Evolutionary conservation across 2,888 invertebrate species (phyloP), one percentile per base, ranked within the genome.

Genomic region (Apamea epomidion): DNA sequence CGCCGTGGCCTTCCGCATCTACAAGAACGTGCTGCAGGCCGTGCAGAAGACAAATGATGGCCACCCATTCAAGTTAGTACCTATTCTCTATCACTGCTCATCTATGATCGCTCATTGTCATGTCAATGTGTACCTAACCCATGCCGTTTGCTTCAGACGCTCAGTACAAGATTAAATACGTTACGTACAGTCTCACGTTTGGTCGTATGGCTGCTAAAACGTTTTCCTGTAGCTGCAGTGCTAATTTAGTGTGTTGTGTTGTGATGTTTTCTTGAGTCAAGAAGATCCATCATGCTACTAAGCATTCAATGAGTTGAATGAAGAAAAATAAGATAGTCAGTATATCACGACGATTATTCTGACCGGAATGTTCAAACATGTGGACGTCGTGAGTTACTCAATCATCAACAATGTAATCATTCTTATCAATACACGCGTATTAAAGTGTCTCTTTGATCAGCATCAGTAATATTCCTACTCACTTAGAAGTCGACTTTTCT

Each of bases 21-120:
- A 99, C 98, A 99, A 99, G 97, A 99, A 98, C 95, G 98, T 99
- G 93, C 98, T 99, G 95, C 99, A 99, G 94, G 99, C 99, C 89
- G 98, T 99, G 90, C 99, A 99, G 97, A 99, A 99, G 97, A 99
- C 99, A 91, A 98, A 98, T 90, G 99, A 99, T 94, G 99, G 99
- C 93, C 99, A 99, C 97, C 99, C 99, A 82, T 99, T 99, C 98
- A 99, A 99, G 99, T 99, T 93, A 98, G 98, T 97, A 32, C 21
- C 12, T 37, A 32, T 10, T 60, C 21, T 54, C 29, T 42, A 29
- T 62, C 14, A 21, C 18, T 14, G 1, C 5, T 60, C 2, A n/a
- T 8, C 21, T 18, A 5, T 16, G 10, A 14, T 18, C 16, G 32
- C 83, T 65, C 48, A 58, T 16, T 12, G n/a, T n/a, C 18, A 45